These are phyloP conservation scores for Platyrinchus mystaceus DNA, from an alignment of 2,797 vertebrate genomes.

Conservation along the genomic window DNA sequence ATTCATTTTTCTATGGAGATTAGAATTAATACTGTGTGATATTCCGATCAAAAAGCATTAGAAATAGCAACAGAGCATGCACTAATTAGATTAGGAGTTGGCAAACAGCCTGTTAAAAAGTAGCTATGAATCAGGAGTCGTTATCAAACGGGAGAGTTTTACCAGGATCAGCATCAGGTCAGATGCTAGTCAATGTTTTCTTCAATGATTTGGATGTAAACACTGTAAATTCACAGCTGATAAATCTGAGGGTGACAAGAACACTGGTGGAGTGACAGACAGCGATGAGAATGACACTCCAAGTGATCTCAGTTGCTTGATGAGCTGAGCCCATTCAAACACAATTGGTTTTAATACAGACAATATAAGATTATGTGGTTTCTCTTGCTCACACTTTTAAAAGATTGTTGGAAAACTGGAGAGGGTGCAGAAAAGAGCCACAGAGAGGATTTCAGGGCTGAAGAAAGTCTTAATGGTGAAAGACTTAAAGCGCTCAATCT, in stretches of 20 bases:
- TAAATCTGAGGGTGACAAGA: slow-evolving; percentile 37
- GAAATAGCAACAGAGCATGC: slow-evolving; percentile 53
- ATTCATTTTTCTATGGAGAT: slow-evolving; percentile 55
- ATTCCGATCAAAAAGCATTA: slow-evolving; percentile 61
- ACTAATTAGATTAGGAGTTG: slow-evolving; percentile 65
- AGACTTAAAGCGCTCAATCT: slow-evolving; percentile 37
- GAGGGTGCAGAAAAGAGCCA: slow-evolving; percentile 24
- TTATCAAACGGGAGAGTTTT: slow-evolving; percentile 23
- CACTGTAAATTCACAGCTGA: slow-evolving; percentile 58
- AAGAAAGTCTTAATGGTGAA: slow-evolving; percentile 40
- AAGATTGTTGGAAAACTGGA: slow-evolving; percentile 18
- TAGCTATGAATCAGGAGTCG: slow-evolving; percentile 36
- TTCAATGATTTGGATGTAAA: slow-evolving; percentile 34
- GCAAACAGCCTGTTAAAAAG: slow-evolving; percentile 62
- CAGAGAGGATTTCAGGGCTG: slow-evolving; percentile 30
- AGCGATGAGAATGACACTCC: slow-evolving; percentile 33
- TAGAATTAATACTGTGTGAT: slow-evolving; percentile 55
- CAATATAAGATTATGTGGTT: neutral
- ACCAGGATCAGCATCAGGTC: slow-evolving; percentile 37
- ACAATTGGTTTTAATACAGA: slow-evolving; percentile 53
- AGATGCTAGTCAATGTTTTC: slow-evolving; percentile 51
- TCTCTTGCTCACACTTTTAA: neutral
- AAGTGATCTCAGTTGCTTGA: slow-evolving; percentile 38
- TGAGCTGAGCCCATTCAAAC: slow-evolving; percentile 57
- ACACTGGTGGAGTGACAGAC: slow-evolving; percentile 39